These are phyloP conservation scores for Volucella inflata DNA, from an alignment of 2,888 invertebrate genomes.

Conservation along the genomic window DNA sequence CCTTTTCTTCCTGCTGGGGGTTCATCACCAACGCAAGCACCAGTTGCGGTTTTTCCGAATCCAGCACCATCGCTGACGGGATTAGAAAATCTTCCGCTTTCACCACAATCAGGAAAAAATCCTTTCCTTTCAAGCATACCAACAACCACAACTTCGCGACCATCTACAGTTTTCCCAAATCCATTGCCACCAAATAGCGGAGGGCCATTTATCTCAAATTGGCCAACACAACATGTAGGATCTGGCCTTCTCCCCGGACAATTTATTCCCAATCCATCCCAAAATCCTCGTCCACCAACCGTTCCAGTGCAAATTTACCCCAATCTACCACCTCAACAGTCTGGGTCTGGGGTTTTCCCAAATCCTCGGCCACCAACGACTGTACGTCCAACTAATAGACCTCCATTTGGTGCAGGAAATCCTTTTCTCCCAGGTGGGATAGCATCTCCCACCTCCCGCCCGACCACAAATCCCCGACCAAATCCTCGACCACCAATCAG, in stretches of 20 bases:
- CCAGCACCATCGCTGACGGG: neutral
- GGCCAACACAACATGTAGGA: too few relatives aligned
- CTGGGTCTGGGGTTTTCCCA: neutral
- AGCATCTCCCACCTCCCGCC: too few relatives aligned
- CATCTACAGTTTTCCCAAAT: conserved; percentile 9
- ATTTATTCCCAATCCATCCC: too few relatives aligned
- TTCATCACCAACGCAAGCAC: too few relatives aligned
- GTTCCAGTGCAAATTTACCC: neutral
- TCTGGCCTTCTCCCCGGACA: too few relatives aligned
- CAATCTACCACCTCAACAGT: neutral
- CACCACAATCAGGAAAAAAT: conserved; percentile 2
- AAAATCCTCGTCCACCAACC: too few relatives aligned
- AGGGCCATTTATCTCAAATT: too few relatives aligned
- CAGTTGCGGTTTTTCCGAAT: conserved; percentile 11
- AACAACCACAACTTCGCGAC: neutral
- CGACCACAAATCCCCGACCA: too few relatives aligned
- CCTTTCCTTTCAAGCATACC: conserved; percentile 1
- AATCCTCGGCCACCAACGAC: conserved; percentile 5
- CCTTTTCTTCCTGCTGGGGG: too few relatives aligned
- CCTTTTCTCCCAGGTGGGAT: too few relatives aligned
- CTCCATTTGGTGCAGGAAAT: neutral
- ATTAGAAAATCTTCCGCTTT: neutral
- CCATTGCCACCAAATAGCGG: neutral
- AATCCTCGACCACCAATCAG: too few relatives aligned
- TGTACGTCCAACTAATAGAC: neutral